A percentile compares a stretch with the other conserved stretches of the same genome.
Evolutionary conservation across 2,113 vertebrate species (phyloP).

Genomic region (Fukomys damarensis): DNA sequence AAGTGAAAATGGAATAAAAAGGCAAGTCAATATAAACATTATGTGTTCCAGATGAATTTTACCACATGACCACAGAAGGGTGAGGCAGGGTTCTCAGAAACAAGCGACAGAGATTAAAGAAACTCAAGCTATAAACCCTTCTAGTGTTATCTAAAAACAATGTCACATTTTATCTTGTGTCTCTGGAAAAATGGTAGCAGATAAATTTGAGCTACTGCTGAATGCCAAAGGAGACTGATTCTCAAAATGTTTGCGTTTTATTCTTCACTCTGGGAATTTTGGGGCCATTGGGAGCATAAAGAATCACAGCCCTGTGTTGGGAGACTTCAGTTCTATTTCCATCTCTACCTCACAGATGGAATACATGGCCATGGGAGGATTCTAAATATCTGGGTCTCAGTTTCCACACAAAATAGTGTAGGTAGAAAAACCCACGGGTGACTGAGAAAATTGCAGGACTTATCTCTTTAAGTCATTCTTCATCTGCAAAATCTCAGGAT

Average conservation of each 20-base stretch:
- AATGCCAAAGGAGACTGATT: background rate
- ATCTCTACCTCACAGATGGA: background rate
- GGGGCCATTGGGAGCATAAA: background rate
- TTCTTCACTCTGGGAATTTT: background rate
- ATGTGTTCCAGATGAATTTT: constrained; percentile 59
- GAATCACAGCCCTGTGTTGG: background rate
- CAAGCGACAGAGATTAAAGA: constrained; percentile 6
- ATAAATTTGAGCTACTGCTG: background rate
- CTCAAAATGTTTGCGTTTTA: background rate
- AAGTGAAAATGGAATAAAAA: constrained; percentile 64
- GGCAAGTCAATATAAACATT: constrained; percentile 34
- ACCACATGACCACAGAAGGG: background rate
- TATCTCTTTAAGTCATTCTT: background rate
- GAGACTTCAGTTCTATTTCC: background rate
- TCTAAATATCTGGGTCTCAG: background rate
- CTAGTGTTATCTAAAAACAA: constrained; percentile 39
- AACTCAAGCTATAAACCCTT: background rate
- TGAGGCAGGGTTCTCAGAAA: constrained; percentile 27
- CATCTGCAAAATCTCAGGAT: background rate
- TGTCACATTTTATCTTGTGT: background rate
- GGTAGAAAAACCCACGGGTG: background rate
- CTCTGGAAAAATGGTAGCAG: constrained; percentile 1
- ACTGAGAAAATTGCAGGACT: background rate
- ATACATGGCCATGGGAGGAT: background rate
- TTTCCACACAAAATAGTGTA: background rate